Percentiles rank a stretch among this genome's conserved stretches.
Conservation (phyloP, 2,797 vertebrate species). For the Eupleurogrammus muticus region DNA sequence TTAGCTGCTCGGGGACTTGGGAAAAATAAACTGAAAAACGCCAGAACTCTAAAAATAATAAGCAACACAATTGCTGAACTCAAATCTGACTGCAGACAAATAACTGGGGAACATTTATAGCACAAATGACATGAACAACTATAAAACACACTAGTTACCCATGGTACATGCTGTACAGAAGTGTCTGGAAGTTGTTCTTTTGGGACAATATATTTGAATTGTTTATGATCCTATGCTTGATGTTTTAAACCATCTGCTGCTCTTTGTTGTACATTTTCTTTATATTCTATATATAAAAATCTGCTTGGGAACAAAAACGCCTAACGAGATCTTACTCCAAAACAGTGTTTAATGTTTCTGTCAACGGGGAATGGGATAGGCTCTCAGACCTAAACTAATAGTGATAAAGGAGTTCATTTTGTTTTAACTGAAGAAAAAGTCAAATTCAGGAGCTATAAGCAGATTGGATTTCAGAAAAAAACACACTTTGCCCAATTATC, state of each 20-base stretch:
- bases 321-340: conserved; percentile 1
- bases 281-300: conserved; percentile 11
- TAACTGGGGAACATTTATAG: neutral
- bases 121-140: neutral
- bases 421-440: conserved; percentile 3
- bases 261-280: neutral
- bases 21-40: neutral
- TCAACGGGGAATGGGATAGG: neutral
- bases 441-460: conserved; percentile 7
- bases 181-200: neutral
- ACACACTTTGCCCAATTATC: conserved; percentile 10
- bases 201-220: neutral
- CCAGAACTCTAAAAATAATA: neutral
- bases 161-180: neutral
- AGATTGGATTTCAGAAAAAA: conserved; percentile 21
- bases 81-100: neutral
- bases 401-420: neutral
- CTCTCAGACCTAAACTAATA: conserved; percentile 10
- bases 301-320: conserved; percentile 4
- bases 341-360: conserved; percentile 2
- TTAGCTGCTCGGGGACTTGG: too few relatives aligned
- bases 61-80: neutral
- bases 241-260: conserved; percentile 21
- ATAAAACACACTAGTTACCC: neutral
- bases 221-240: neutral